Evolutionary conservation across 1,140 invertebrate genomes (phyloP), one percentile per base, ranked within the genome.

Genomic region (Dinothrombium tinctorium): DNA sequence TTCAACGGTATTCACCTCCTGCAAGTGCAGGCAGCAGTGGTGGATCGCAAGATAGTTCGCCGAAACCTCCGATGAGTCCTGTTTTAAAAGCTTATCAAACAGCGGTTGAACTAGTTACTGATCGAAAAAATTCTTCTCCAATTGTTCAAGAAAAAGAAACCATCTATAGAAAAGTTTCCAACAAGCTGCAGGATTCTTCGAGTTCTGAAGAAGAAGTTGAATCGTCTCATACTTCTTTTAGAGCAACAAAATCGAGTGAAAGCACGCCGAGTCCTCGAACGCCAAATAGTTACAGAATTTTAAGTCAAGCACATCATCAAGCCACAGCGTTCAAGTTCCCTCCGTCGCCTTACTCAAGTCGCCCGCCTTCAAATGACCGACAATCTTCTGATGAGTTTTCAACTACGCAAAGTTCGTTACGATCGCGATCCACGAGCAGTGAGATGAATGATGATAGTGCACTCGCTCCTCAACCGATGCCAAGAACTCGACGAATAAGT

Each of bases 371-470:
- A 14, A 28, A 28, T 28, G 44, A 46, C 28, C 37, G 42, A 1
- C 44, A 49, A 22, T 46, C 47, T 12, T 46, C 44, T 6, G 47
- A 49, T 31, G 47, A 49, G 25, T 42, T 35, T 35, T 42, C 41
- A 19, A 22, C 36, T 1, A 35, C 41, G 7, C 24, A 25, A 31
- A 42, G 44, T 31, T 19, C 44, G 40, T 28, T 42, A 23, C 38
- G 47, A 12, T 49, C 47, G 2, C 42, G 45, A 17, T 49, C 47
- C 17, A 47, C 45, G 5, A 44, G 42, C 14, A 44, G 39, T 15
- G 47, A 49, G 32, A 40, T 45, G n/a, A 23, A 33, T 17, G 45
- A 47, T 28, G 45, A 49, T 31, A 31, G 26, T 33, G 45, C 42
- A 9, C 23, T 28, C 0, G n/a, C 40, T 12, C 41, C 44, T n/a